These are phyloP conservation scores for Idaea biselata DNA, from an alignment of 2,888 invertebrate genomes.

Conservation along the genomic window DNA sequence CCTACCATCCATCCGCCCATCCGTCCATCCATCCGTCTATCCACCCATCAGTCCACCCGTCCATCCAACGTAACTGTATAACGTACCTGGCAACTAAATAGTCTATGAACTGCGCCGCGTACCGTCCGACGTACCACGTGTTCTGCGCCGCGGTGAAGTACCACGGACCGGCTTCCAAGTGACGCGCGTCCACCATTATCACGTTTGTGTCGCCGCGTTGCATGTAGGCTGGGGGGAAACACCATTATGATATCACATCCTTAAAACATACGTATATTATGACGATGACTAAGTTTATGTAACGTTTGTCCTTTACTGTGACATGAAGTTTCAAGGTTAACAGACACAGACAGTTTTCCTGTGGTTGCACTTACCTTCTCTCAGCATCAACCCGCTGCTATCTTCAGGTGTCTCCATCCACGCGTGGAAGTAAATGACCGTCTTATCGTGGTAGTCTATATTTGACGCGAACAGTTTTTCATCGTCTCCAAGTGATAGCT, in stretches of 20 bases:
- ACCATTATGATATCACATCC: not conserved
- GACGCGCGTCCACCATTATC: slow-evolving; percentile 79
- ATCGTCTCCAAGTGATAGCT: slow-evolving; percentile 74
- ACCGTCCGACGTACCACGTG: slow-evolving; percentile 81
- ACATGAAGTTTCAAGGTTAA: too few relatives aligned
- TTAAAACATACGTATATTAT: too few relatives aligned
- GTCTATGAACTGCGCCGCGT: slow-evolving; percentile 80
- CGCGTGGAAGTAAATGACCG: slow-evolving; percentile 82
- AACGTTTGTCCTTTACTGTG: too few relatives aligned
- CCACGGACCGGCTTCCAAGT: slow-evolving; percentile 83
- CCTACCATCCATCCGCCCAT: too few relatives aligned
- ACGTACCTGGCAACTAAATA: slow-evolving; percentile 80
- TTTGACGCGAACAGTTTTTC: slow-evolving; percentile 77
- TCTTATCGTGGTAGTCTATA: slow-evolving; percentile 80
- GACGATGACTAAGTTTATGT: too few relatives aligned
- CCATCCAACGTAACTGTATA: too few relatives aligned
- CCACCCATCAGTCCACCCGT: too few relatives aligned
- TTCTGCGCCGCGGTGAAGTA: slow-evolving; percentile 81
- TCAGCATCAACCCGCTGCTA: slow-evolving; percentile 74
- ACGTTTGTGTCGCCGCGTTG: slow-evolving; percentile 81
- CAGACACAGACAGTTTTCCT: too few relatives aligned
- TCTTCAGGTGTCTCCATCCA: slow-evolving; percentile 82
- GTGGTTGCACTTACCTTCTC: slow-evolving; percentile 65
- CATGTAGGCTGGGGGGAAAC: slow-evolving; percentile 68
- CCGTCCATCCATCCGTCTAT: too few relatives aligned